Evolutionary conservation across 1,140 invertebrate genomes (phyloP).

Genomic region (Triops longicaudatus): DNA sequence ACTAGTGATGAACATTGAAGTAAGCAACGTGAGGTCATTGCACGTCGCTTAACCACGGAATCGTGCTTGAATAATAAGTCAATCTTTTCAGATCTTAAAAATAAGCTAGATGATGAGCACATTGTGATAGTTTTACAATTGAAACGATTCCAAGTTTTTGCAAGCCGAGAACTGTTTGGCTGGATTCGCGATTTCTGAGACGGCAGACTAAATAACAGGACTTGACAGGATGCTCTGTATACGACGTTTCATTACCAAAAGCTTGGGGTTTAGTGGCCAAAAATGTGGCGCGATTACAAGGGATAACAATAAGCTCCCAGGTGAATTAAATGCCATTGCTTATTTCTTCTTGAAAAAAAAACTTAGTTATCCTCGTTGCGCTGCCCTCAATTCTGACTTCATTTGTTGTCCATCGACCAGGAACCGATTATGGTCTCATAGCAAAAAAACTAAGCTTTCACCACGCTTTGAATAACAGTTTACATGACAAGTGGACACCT

Average conservation of each 20-base stretch:
- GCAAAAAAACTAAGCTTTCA: neutral
- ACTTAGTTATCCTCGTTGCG: neutral
- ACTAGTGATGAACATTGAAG: neutral
- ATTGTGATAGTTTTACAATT: neutral
- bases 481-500: neutral
- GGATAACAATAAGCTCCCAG: neutral
- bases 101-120: neutral
- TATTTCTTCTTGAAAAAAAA: neutral
- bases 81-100: neutral
- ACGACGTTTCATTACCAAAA: neutral
- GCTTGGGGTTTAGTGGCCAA: neutral
- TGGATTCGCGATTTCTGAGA: neutral
- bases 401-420: neutral
- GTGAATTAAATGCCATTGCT: neutral
- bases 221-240: neutral
- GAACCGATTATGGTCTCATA: neutral
- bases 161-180: too few relatives aligned
- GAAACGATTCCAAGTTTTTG: neutral
- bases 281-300: neutral
- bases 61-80: constrained; percentile 8
- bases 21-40: neutral
- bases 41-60: neutral
- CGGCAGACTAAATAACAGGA: neutral
- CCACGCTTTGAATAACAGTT: neutral
- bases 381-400: neutral